phyloP scores from a whole-genome alignment of 2,113 vertebrate genomes.

The Serinus canaria region DNA sequence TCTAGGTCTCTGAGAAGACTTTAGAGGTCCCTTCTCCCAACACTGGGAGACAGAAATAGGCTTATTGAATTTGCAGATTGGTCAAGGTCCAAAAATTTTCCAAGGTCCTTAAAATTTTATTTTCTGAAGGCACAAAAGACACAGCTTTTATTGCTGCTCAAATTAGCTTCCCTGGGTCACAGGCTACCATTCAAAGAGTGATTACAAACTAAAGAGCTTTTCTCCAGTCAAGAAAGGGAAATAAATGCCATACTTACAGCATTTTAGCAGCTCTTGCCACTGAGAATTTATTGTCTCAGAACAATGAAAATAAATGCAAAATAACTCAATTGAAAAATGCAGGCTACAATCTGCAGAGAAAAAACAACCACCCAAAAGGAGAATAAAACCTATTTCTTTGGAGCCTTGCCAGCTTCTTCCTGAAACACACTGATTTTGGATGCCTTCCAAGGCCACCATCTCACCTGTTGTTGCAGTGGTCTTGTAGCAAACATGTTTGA shows the following conservation, averaged over 20 bases:
- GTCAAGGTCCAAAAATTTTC: neutral
- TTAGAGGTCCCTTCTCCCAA: neutral
- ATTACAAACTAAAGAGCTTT: neutral
- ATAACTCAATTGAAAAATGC: neutral
- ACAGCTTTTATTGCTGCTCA: neutral
- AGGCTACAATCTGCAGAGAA: neutral
- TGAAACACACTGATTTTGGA: neutral
- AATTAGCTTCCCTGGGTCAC: neutral
- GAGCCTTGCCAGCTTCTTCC: neutral
- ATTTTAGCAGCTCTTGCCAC: neutral
- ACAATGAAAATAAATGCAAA: constrained; percentile 18
- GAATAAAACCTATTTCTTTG: neutral
- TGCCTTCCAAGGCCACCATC: neutral
- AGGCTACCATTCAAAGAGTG: neutral
- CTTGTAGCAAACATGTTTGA: neutral
- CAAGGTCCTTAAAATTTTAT: neutral
- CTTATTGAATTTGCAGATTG: neutral
- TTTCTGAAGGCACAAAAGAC: neutral
- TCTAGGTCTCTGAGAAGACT: neutral
- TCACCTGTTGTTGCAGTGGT: neutral
- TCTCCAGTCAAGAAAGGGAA: neutral
- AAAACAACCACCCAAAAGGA: neutral
- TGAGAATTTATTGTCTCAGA: neutral
- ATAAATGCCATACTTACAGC: neutral
- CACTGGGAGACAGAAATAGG: neutral